These are phyloP conservation scores for Hesperia comma DNA, from an alignment of 2,888 invertebrate species.

Conservation along the genomic window DNA sequence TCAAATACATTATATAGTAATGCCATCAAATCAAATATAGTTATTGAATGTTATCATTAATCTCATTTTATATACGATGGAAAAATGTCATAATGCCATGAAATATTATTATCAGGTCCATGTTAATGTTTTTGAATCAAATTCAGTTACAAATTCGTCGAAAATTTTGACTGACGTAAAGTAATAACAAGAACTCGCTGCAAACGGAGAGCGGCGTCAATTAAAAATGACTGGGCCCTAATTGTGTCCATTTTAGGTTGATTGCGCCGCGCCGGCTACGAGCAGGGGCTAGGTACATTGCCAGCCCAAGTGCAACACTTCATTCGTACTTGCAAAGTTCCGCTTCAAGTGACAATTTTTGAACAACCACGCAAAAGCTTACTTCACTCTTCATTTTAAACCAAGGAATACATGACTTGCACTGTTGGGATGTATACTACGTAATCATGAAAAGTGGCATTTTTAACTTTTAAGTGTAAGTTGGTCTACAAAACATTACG, in stretches of 20 bases:
- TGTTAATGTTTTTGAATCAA: too few relatives aligned
- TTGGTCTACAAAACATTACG: too few relatives aligned
- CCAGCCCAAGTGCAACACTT: conserved; percentile 49
- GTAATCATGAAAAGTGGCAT: too few relatives aligned
- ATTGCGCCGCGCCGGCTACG: conserved; percentile 55
- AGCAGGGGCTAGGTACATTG: conserved; percentile 50
- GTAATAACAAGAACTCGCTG: conserved; percentile 24
- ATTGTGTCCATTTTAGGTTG: conserved; percentile 73
- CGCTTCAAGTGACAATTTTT: conserved; percentile 3
- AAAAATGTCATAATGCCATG: too few relatives aligned
- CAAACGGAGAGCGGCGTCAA: conserved; percentile 63
- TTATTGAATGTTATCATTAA: too few relatives aligned
- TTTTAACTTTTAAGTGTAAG: too few relatives aligned
- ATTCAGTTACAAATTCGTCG: neutral
- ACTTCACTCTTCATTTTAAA: conserved; percentile 1
- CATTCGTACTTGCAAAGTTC: conserved; percentile 1
- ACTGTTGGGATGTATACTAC: too few relatives aligned
- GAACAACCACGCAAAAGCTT: neutral
- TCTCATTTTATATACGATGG: too few relatives aligned
- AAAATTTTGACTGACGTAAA: conserved; percentile 39
- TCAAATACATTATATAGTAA: too few relatives aligned
- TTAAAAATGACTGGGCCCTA: conserved; percentile 69
- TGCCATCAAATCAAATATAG: too few relatives aligned
- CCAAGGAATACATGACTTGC: neutral
- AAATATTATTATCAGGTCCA: too few relatives aligned